A percentile compares a stretch with the other conserved stretches of the same genome.
Evolutionary conservation across 2,113 vertebrate genomes (phyloP).

Genomic region (Leucoraja erinaceus): DNA sequence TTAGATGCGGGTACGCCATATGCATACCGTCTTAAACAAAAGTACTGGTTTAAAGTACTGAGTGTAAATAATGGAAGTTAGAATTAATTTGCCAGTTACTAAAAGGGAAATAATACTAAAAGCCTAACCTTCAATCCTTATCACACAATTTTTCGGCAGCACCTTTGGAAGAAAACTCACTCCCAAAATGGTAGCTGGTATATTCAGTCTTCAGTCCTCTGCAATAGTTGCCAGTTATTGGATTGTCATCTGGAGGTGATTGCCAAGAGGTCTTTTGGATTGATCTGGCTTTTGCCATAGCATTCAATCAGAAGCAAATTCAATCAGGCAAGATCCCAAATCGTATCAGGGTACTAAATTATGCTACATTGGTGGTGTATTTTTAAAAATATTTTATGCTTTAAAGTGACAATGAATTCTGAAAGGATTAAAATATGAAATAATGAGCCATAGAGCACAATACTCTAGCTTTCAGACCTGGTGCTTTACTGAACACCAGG

Average conservation of each 20-base stretch:
- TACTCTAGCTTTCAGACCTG: not conserved
- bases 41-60: not conserved
- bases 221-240: not conserved
- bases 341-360: not conserved
- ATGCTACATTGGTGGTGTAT: not conserved
- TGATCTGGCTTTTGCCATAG: not conserved
- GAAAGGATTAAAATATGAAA: not conserved
- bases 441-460: not conserved
- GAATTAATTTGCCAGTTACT: not conserved
- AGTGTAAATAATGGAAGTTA: not conserved
- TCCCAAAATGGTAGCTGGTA: not conserved
- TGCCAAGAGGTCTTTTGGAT: not conserved
- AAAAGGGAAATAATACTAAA: not conserved
- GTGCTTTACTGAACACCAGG: no score
- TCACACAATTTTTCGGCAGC: not conserved
- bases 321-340: not conserved
- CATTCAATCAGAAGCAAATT: not conserved
- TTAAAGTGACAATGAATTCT: not conserved
- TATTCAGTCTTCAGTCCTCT: not conserved
- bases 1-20: no score
- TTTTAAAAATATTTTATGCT: not conserved
- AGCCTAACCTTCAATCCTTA: not conserved
- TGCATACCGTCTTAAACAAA: not conserved
- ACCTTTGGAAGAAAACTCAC: not conserved
- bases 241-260: not conserved